These are phyloP conservation scores for Hycleus phaleratus DNA, from an alignment of 1,140 invertebrate genomes.

Conservation along the genomic window DNA sequence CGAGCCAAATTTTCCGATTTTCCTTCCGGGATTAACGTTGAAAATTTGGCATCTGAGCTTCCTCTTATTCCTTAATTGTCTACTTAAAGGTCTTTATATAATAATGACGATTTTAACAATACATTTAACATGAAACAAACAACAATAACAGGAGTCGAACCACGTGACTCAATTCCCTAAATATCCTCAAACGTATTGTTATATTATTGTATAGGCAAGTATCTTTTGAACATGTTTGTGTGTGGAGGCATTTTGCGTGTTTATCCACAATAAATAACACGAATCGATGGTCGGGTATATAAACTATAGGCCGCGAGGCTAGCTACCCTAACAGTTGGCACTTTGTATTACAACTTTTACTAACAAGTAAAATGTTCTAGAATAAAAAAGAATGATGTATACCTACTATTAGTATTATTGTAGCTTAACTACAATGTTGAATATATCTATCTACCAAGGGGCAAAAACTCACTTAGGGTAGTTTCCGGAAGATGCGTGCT, in stretches of 20 bases:
- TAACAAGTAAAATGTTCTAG: background rate
- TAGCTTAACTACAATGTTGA: no score
- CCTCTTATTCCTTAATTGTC: no score
- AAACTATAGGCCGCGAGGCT: background rate
- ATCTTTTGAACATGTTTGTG: slow-evolving; percentile 8
- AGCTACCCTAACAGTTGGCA: background rate
- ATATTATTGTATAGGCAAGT: no score
- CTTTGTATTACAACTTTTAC: background rate
- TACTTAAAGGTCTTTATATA: no score
- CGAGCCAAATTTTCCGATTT: no score
- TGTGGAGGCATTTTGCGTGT: slow-evolving; percentile 21
- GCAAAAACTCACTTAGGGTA: slow-evolving; percentile 10
- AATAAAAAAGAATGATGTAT: slow-evolving; percentile 1
- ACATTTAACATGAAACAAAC: no score
- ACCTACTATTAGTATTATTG: background rate
- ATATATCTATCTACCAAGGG: background rate
- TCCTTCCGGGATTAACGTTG: no score
- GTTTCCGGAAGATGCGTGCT: slow-evolving; percentile 17
- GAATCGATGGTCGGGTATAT: background rate
- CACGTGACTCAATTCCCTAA: no score
- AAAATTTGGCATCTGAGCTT: no score
- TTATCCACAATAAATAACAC: slow-evolving; percentile 19
- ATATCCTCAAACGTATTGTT: no score
- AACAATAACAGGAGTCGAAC: no score
- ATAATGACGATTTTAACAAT: no score